Conservation (phyloP, 2,888 invertebrate species). For the Archips crataeganus region DNA sequence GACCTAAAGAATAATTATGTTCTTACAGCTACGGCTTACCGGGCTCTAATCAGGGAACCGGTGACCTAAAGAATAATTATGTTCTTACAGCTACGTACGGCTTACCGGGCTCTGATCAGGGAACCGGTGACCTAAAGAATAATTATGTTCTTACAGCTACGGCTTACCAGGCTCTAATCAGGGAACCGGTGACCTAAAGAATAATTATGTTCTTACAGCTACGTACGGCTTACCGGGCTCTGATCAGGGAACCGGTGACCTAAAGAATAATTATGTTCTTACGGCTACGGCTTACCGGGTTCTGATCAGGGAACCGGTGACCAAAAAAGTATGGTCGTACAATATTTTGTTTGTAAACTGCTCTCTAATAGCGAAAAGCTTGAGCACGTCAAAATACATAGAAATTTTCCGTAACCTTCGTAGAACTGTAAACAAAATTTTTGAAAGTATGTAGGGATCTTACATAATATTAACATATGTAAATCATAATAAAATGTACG, state of each 20-base stretch:
- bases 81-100: not conserved
- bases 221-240: no score
- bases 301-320: no score
- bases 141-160: no score
- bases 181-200: not conserved
- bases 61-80: not conserved
- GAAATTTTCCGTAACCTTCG: not conserved
- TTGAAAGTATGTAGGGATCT: conserved; percentile 24
- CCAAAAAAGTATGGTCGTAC: no score
- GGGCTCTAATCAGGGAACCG: not conserved
- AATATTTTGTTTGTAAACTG: not conserved
- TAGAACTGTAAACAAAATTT: conserved; percentile 14
- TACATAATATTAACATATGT: conserved; percentile 10
- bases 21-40: not conserved
- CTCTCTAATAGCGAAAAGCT: not conserved
- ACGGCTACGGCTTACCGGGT: no score
- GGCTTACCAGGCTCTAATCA: not conserved
- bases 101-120: not conserved
- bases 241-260: no score
- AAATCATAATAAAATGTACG: conserved; percentile 50
- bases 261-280: no score
- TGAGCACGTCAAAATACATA: not conserved
- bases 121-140: no score
- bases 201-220: no score
- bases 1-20: no score